Base-by-base conservation (phyloP, 2,797 vertebrate species). In the Dicrostonyx torquatus region DNA sequence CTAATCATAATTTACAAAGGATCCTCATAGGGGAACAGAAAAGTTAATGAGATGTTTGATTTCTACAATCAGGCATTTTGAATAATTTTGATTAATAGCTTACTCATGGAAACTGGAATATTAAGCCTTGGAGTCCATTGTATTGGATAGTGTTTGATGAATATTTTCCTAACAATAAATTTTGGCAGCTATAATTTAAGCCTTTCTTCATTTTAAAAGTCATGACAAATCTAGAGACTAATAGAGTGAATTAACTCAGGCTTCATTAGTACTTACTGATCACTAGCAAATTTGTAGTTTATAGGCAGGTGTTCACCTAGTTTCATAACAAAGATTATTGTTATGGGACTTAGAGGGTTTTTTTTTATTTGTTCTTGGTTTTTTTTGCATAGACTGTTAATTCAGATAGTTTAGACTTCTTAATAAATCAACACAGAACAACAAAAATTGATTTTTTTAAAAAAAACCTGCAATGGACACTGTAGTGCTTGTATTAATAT, bases 1-100 rank as follows among this genome's bases (percentile, higher is more conserved):
- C 26, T 80, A 60, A 93, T 45, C 58, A 75, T 31, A 62, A 26
- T 53, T 70, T 72, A 86, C 84, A 29, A 40, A 72, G 31, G 11
- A 85, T 62, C 50, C 55, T 90, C 72, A 34, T 26, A 55, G 66
- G 9, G 24, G 70, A 55, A 78, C 40, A 58, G 55, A 94, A 17
- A 34, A 62, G 85, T 68, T 91, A 95, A 94, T 87, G 76, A 79
- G 50, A 50, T 80, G 43, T n/a, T 53, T 88, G 93, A 94, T 84
- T 95, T 58, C 37, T 93, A 1, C 40, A 89, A 87, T 77, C 45
- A 45, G 31, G 76, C 4, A 78, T 77, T 93, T 37, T 85, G 31
- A 77, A 24, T 75, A 95, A 92, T 80, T 87, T 94, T 76, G 37
- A 12, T 45, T 78, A 83, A 89, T 84, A 94, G 2, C 14, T 84